phyloP scores from a whole-genome alignment of 2,888 invertebrate species.

The Lymantria dispar region DNA sequence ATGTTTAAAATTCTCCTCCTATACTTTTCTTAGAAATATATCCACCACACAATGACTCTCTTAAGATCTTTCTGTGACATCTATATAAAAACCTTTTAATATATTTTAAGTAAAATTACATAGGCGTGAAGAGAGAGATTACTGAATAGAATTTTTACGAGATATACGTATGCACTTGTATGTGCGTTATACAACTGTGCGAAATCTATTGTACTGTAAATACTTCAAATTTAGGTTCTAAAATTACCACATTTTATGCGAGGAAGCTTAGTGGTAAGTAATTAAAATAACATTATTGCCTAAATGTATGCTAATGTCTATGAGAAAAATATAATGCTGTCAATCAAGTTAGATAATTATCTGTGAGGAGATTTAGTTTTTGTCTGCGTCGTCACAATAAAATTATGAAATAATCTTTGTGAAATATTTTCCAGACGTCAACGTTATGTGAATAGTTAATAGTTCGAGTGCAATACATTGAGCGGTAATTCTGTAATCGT shows the following conservation, averaged over 20 bases:
- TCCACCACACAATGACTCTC: too few species aligned
- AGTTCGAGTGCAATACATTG: background rate
- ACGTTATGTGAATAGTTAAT: background rate
- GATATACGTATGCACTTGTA: too few species aligned
- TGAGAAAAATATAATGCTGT: slow-evolving; percentile 21
- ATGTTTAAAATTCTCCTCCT: too few species aligned
- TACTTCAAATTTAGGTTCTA: background rate
- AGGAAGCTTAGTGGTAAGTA: slow-evolving; percentile 8
- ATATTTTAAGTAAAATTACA: too few species aligned
- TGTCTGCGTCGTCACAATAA: slow-evolving; percentile 22
- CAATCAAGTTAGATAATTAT: slow-evolving; percentile 27
- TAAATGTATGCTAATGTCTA: slow-evolving; percentile 11
- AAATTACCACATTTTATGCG: slow-evolving; percentile 3
- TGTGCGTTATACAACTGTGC: background rate
- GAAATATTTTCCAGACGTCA: background rate
- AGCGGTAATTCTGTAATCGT: background rate
- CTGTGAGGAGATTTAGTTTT: slow-evolving; percentile 12
- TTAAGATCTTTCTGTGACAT: too few species aligned
- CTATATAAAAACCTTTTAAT: too few species aligned
- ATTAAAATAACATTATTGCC: slow-evolving; percentile 18
- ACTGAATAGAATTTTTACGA: too few species aligned
- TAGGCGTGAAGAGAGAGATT: too few species aligned
- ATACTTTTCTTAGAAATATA: too few species aligned
- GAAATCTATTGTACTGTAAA: background rate
- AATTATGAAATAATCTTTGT: background rate